A percentile compares a stretch with the other conserved stretches of the same genome.
phyloP scores from a whole-genome alignment of 2,113 vertebrate genomes.

The Physeter macrocephalus region DNA sequence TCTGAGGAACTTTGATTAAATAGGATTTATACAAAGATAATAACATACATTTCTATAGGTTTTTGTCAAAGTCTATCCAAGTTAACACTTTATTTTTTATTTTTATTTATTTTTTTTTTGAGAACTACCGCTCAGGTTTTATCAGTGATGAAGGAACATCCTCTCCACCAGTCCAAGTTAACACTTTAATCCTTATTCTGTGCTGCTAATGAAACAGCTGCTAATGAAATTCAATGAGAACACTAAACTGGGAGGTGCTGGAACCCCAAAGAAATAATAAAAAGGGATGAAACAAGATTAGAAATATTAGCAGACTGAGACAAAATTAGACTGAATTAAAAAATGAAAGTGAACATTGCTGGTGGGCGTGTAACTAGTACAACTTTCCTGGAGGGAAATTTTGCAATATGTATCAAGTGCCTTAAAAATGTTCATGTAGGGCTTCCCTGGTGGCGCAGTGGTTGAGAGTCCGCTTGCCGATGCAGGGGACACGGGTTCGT shows the following conservation, averaged over 20 bases:
- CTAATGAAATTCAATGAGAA: slow-evolving; percentile 74
- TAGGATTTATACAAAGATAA: slow-evolving; percentile 46
- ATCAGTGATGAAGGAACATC: no score
- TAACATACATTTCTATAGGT: slow-evolving; percentile 49
- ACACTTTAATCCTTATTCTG: slow-evolving; percentile 65
- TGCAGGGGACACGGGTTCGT: no score
- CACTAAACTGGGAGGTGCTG: slow-evolving; percentile 55
- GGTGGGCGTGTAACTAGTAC: background rate
- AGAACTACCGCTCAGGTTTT: no score
- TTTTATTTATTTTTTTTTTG: no score
- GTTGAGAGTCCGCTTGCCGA: no score
- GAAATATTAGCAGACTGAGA: slow-evolving; percentile 60
- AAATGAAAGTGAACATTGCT: slow-evolving; percentile 37
- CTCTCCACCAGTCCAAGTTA: no score
- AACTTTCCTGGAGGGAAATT: slow-evolving; percentile 48
- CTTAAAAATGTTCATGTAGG: slow-evolving; percentile 37
- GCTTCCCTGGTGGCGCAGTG: no score
- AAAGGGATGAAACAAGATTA: slow-evolving; percentile 67
- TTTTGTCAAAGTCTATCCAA: slow-evolving; percentile 64
- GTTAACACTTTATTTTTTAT: slow-evolving; percentile 70
- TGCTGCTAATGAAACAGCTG: slow-evolving; percentile 70
- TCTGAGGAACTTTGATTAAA: slow-evolving; percentile 41
- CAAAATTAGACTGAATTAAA: slow-evolving; percentile 47
- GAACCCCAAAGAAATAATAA: slow-evolving; percentile 69
- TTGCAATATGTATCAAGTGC: background rate